Conservation (phyloP, 2,888 invertebrate species). For the Melanophora roralis region DNA sequence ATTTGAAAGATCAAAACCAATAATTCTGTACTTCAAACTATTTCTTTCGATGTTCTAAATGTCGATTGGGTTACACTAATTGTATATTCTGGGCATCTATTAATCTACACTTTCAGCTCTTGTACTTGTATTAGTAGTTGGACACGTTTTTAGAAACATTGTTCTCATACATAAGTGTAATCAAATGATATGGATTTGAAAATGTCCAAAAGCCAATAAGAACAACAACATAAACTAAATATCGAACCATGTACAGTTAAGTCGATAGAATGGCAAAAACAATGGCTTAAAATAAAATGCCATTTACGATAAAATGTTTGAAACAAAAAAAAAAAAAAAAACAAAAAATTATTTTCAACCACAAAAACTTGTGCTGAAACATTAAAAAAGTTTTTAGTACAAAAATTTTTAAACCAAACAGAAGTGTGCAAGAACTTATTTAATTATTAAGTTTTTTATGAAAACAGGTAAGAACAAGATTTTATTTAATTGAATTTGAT, state of each 20-base stretch:
- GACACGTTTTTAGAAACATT: slow-evolving; percentile 28
- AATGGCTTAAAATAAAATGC: slow-evolving; percentile 8
- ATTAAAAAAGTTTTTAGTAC: slow-evolving; percentile 12
- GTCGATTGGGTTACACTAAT: neutral
- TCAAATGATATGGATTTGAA: slow-evolving; percentile 47
- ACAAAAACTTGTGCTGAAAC: slow-evolving; percentile 16
- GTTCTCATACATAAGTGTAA: neutral
- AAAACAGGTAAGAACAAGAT: slow-evolving; percentile 6
- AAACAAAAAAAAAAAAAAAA: too few species aligned
- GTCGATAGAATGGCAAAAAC: slow-evolving; percentile 21
- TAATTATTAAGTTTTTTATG: slow-evolving; percentile 29
- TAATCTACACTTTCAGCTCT: neutral
- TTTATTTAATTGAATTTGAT: neutral
- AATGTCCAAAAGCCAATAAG: slow-evolving; percentile 2
- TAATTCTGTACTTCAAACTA: too few species aligned
- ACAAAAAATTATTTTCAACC: neutral
- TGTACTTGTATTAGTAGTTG: neutral
- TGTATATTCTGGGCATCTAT: neutral
- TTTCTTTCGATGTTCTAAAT: too few species aligned
- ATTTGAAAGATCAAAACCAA: too few species aligned
- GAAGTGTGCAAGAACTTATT: slow-evolving; percentile 26
- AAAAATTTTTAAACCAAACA: slow-evolving; percentile 5
- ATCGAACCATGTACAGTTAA: slow-evolving; percentile 52
- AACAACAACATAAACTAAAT: slow-evolving; percentile 5
- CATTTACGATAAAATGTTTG: slow-evolving; percentile 37